A percentile compares a stretch with the other conserved stretches of the same genome.
phyloP scores from a whole-genome alignment of 2,113 vertebrate species.

The Microtus montanus region DNA sequence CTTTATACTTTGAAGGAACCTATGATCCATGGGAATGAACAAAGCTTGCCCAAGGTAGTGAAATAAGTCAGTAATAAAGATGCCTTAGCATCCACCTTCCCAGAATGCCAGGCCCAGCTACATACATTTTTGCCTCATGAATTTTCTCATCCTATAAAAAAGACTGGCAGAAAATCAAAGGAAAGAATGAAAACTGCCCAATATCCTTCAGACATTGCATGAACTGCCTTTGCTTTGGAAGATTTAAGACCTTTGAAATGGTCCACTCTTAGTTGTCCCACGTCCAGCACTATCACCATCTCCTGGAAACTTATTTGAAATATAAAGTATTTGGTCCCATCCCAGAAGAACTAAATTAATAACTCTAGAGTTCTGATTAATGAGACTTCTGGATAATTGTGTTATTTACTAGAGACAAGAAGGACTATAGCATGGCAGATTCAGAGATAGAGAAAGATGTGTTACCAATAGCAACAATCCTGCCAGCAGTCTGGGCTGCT shows the following conservation, averaged over 20 bases:
- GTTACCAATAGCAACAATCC: conserved; percentile 25
- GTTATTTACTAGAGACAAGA: background rate
- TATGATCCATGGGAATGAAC: background rate
- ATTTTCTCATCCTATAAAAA: background rate
- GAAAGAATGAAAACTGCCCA: background rate
- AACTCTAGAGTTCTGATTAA: background rate
- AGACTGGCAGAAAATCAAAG: background rate
- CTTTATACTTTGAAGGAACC: background rate
- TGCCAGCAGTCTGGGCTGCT: background rate
- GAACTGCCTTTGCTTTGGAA: background rate
- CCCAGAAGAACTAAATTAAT: conserved; percentile 14
- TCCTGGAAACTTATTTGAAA: conserved; percentile 29
- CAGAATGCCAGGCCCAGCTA: background rate
- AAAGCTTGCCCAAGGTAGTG: background rate
- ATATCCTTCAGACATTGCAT: background rate
- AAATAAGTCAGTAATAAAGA: background rate
- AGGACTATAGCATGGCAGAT: background rate
- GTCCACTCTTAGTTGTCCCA: background rate
- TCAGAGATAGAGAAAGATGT: background rate
- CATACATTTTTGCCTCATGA: background rate
- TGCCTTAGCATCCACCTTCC: background rate
- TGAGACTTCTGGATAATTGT: background rate
- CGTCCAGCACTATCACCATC: background rate
- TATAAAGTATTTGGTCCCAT: background rate
- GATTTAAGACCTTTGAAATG: background rate